Evolutionary conservation across 2,797 vertebrate genomes (phyloP).

Genomic region (Aldrovandia affinis): DNA sequence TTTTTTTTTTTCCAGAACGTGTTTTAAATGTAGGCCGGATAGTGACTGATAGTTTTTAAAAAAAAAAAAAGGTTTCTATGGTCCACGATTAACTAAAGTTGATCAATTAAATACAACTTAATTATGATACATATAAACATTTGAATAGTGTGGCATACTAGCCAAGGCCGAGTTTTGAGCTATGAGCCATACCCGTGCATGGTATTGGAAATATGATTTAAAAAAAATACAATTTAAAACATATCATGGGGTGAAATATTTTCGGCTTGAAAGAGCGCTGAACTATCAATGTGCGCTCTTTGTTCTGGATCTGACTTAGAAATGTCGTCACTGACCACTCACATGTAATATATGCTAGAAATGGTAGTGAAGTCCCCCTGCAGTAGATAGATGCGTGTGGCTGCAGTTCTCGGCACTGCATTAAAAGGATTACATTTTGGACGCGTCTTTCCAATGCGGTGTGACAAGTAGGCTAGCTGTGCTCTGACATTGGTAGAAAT

Average conservation of each 20-base stretch:
- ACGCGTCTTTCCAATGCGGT: not conserved
- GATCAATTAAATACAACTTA: not conserved
- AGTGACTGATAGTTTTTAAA: not conserved
- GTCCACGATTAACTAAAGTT: not conserved
- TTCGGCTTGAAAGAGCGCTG: not conserved
- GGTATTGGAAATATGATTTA: not conserved
- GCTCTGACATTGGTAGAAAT: conserved; percentile 40
- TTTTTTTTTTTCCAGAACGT: not conserved
- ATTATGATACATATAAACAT: not conserved
- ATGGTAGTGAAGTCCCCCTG: not conserved
- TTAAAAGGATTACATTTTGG: conserved; percentile 34
- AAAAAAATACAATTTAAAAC: not conserved
- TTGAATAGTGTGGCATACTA: not conserved
- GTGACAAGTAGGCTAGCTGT: not conserved
- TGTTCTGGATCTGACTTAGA: not conserved
- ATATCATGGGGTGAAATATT: not conserved
- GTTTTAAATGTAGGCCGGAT: not conserved
- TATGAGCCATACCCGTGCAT: not conserved
- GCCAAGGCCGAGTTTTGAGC: not conserved
- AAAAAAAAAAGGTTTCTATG: no score
- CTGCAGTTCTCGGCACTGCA: not conserved
- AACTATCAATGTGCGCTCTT: not conserved
- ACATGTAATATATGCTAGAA: not conserved
- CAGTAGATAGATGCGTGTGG: not conserved
- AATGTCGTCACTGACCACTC: not conserved